phyloP scores from a whole-genome alignment of 2,797 vertebrate species.

The Clangula hyemalis region DNA sequence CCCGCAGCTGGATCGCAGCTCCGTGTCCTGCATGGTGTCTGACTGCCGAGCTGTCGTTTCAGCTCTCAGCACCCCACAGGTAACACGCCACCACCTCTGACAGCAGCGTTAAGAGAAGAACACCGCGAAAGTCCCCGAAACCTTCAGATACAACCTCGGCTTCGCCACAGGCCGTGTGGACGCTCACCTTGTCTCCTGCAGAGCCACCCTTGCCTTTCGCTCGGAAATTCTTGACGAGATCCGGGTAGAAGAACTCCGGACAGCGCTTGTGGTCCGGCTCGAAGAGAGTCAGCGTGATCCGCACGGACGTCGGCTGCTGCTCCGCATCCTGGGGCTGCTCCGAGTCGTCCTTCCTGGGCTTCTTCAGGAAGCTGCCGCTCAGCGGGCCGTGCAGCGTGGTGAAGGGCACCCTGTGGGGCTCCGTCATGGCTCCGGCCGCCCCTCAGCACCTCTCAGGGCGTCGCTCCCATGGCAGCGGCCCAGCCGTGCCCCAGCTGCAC shows the following conservation, averaged over 20 bases:
- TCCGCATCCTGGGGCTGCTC: slow-evolving; percentile 67
- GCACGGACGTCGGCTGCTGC: slow-evolving; percentile 73
- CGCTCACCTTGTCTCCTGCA: slow-evolving; percentile 72
- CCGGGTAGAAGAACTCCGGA: slow-evolving; percentile 90
- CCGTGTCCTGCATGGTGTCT: not conserved
- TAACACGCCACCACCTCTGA: not conserved
- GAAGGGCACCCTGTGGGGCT: slow-evolving; percentile 84
- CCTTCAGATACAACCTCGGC: not conserved
- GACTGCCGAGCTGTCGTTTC: not conserved
- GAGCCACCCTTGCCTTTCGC: slow-evolving; percentile 67
- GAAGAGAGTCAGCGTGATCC: slow-evolving; percentile 84
- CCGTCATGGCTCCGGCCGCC: slow-evolving; percentile 82
- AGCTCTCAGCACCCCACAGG: not conserved
- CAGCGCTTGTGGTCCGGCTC: slow-evolving; percentile 86
- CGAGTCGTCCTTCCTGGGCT: slow-evolving; percentile 54
- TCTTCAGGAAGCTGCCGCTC: slow-evolving; percentile 74
- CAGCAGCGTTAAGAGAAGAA: not conserved
- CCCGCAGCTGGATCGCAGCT: not conserved
- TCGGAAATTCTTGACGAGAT: slow-evolving; percentile 79
- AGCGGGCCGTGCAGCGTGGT: slow-evolving; percentile 78
- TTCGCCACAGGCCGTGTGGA: accelerated
- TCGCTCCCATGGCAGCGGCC: slow-evolving; percentile 46
- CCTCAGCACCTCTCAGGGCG: slow-evolving; percentile 69
- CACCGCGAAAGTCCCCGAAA: not conserved
- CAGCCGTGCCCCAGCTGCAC: not conserved